These are phyloP conservation scores for Megalops cyprinoides DNA, from an alignment of 2,797 vertebrate species.

Conservation along the genomic window DNA sequence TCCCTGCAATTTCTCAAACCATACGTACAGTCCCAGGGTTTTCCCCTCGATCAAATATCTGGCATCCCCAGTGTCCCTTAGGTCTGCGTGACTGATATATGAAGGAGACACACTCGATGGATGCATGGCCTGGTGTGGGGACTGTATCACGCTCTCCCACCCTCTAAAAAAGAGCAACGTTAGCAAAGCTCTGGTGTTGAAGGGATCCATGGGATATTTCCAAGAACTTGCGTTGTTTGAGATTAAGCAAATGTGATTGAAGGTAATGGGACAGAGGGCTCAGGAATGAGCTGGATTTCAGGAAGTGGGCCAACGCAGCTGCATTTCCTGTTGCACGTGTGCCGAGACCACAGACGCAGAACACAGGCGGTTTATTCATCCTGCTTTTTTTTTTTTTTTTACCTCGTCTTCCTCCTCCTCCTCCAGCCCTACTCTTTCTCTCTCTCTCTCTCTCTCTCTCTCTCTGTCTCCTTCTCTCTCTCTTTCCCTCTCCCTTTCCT, in stretches of 20 bases:
- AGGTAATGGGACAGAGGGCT: neutral
- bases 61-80: neutral
- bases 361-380: constrained; percentile 21
- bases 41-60: neutral
- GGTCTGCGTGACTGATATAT: neutral
- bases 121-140: neutral
- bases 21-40: neutral
- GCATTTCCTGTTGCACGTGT: neutral
- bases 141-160: neutral
- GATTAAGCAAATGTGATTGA: neutral
- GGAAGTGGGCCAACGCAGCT: neutral
- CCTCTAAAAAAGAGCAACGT: neutral
- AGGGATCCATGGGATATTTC: neutral
- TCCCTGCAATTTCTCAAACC: too few relatives aligned
- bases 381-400: constrained; percentile 38
- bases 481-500: constrained; percentile 34
- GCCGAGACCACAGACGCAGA: neutral
- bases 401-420: constrained; percentile 47
- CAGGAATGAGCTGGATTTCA: neutral
- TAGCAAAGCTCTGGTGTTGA: neutral
- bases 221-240: neutral
- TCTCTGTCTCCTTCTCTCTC: constrained; percentile 35
- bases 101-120: neutral
- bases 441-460: constrained; percentile 15
- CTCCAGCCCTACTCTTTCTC: constrained; percentile 48